Evolutionary conservation across 2,888 invertebrate genomes (phyloP), one percentile per base, ranked within the genome.

Genomic region (Oligia fasciuncula): DNA sequence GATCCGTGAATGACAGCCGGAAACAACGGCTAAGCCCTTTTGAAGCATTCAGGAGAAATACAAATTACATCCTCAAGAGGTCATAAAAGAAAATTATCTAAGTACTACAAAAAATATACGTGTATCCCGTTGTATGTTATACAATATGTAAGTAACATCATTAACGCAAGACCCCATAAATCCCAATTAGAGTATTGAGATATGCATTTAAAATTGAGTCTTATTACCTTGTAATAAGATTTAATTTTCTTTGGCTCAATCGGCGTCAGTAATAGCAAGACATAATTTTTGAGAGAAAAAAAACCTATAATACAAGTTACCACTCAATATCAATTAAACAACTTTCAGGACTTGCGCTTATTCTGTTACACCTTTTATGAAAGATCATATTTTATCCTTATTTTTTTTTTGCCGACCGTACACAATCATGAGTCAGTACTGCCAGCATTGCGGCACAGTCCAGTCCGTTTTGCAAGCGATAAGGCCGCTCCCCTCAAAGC

Each of bases 381-480:
- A 46, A 3, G 43, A 35, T 62, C 0, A 49, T 51, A 43, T 43
- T 43, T 9, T 62, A 35, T 65, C 17, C 5, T 54, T 65, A 78
- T 17, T 13, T 1, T 43, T 69, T 3, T 8, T 14, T n/a, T 68
- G 69, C 43, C 4, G 13, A 73, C 81, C 4, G 40, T 82, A 81
- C 80, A 0, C 17, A 60, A n/a, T 81, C 81, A 69, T 84, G 84
- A 84, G n/a, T 86, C 87, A 84, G 85, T 77, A 43, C 68, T 35
- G 51, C 40, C 46, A 71, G 68, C 67, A 71, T 84, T 85, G 84
- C 84, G 54, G 85, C 80, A 79, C 63, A 60, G 87, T 81, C 81
- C 85, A 67, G 63, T 81, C 60, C 74, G 66, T 88, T 88, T 85
- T 83, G 85, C 87, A 81, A 86, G 79, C 78, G 88, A 88, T 89